Percentiles rank a stretch among this genome's conserved stretches.
Conservation (phyloP, 1,140 invertebrate genomes). For the Drosophila rhopaloa region DNA sequence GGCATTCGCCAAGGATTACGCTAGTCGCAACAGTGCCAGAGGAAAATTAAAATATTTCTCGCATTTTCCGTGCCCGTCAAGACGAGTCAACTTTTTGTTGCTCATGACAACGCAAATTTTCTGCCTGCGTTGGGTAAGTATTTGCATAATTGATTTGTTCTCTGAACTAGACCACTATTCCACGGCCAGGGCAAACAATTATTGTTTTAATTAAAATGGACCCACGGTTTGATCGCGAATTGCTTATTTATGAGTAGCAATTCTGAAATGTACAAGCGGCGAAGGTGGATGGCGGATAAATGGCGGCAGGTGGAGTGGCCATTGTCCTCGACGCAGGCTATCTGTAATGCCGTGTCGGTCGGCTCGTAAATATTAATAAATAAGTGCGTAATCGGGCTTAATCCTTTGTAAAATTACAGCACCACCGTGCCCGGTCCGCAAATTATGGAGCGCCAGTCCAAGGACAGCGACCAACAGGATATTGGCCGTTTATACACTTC, state of each 20-base stretch:
- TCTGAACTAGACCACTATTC: conserved; percentile 14
- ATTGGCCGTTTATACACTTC: conserved; percentile 52
- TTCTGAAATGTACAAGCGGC: conserved; percentile 23
- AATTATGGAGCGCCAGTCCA: conserved; percentile 51
- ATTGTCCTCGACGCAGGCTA: conserved; percentile 25
- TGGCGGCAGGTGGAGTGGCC: conserved; percentile 28
- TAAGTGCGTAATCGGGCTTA: conserved; percentile 79
- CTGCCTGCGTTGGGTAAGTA: conserved; percentile 26
- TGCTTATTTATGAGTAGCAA: conserved; percentile 54
- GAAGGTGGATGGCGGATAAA: conserved; percentile 4
- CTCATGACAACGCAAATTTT: conserved; percentile 45
- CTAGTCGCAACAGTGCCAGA: conserved; percentile 23
- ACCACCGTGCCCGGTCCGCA: conserved; percentile 41
- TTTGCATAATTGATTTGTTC: conserved; percentile 66
- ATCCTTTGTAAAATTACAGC: conserved; percentile 81
- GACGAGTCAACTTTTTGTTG: conserved; percentile 36
- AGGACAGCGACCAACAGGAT: conserved; percentile 58
- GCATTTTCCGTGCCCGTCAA: conserved; percentile 14
- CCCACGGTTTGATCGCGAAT: conserved; percentile 41
- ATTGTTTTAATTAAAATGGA: conserved; percentile 61
- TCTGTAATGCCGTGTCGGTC: conserved; percentile 55
- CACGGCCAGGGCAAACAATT: conserved; percentile 42
- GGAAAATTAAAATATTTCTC: conserved; percentile 55
- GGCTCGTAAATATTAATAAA: conserved; percentile 81
- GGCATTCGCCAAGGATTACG: conserved; percentile 49